Percentiles rank a stretch among this genome's conserved stretches.
These are phyloP conservation scores for Acanthisitta chloris DNA, from an alignment of 2,113 vertebrate species.

Conservation along the genomic window DNA sequence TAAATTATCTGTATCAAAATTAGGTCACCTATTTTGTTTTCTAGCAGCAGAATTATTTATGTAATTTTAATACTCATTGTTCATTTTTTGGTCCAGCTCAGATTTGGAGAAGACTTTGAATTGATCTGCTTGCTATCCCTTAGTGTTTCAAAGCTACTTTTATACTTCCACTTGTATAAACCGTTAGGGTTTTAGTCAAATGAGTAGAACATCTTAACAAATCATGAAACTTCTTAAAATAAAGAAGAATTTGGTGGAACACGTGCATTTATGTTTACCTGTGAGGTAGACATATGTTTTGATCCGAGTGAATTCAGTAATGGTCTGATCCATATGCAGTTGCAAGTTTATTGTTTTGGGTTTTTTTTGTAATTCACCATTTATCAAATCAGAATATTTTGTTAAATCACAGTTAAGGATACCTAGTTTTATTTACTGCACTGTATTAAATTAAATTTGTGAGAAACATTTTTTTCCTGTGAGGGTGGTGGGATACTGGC, in stretches of 20 bases:
- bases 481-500: too few relatives aligned
- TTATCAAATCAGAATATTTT: neutral
- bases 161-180: neutral
- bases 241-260: neutral
- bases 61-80: neutral
- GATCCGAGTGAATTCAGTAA: neutral
- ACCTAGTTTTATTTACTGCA: neutral
- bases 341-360: neutral
- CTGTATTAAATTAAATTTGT: neutral
- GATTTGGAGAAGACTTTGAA: constrained; percentile 11
- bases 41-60: neutral
- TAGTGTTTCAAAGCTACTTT: constrained; percentile 29
- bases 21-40: neutral
- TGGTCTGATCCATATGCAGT: neutral
- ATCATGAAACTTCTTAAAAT: neutral
- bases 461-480: too few relatives aligned
- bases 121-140: constrained; percentile 24
- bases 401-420: neutral
- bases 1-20: neutral
- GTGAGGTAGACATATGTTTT: neutral
- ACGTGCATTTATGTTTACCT: neutral
- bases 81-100: neutral
- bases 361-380: too few relatives aligned
- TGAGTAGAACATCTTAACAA: neutral
- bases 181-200: neutral